Evolutionary conservation across 2,113 vertebrate species (phyloP).

Genomic region (Paramormyrops kingsleyae): DNA sequence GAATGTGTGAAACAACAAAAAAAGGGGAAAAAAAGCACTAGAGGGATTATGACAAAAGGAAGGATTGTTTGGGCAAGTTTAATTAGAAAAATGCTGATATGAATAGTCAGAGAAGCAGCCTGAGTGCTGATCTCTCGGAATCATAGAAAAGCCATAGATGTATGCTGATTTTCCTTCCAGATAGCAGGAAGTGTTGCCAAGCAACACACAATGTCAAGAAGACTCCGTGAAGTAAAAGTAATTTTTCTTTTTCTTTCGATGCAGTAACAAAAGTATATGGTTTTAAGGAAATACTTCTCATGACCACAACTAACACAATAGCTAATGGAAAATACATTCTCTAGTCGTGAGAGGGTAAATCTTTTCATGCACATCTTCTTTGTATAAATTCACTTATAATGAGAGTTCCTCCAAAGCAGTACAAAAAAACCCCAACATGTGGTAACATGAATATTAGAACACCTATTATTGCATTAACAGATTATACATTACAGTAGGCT

Average conservation of each 20-base stretch:
- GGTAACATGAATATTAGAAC: background rate
- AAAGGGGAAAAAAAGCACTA: background rate
- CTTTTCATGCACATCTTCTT: background rate
- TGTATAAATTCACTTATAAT: background rate
- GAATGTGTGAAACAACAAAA: background rate
- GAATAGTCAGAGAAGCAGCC: background rate
- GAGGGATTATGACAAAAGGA: background rate
- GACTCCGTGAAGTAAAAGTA: conserved; percentile 17
- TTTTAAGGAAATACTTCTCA: background rate
- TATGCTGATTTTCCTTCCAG: background rate
- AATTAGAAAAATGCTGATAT: conserved; percentile 8
- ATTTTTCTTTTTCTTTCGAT: conserved; percentile 11
- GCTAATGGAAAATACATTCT: background rate
- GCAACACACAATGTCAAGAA: conserved; percentile 19
- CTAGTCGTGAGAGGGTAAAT: background rate
- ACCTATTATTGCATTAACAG: background rate
- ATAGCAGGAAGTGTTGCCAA: conserved; percentile 5
- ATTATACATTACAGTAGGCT: background rate
- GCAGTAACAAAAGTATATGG: background rate
- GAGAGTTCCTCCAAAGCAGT: background rate
- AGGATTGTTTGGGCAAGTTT: conserved; percentile 3
- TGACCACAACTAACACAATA: background rate
- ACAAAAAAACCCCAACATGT: background rate
- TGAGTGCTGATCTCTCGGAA: background rate
- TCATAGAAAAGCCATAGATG: background rate